phyloP scores from a whole-genome alignment of 2,113 vertebrate species.

The Anthoscopus minutus region DNA sequence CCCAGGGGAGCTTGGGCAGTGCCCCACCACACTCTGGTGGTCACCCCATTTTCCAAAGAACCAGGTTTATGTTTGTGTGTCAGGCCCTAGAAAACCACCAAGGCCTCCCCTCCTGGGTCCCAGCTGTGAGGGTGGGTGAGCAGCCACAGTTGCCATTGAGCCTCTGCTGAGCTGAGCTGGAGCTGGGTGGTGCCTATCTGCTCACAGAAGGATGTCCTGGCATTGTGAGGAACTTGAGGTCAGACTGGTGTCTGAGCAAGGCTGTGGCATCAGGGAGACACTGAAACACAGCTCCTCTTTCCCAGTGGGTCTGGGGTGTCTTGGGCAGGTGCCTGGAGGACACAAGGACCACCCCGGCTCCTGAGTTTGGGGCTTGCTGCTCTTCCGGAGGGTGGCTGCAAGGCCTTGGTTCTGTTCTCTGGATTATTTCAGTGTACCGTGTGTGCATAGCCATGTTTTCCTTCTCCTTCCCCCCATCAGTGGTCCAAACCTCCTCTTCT shows the following conservation, averaged over 20 bases:
- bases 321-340: neutral
- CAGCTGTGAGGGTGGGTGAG: neutral
- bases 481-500: neutral
- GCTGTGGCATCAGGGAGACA: neutral
- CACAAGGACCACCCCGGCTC: neutral
- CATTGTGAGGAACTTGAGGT: rapidly evolving
- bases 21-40: neutral
- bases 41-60: neutral
- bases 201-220: rapidly evolving
- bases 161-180: neutral
- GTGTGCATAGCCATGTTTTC: neutral
- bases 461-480: neutral
- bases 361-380: neutral
- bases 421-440: rapidly evolving
- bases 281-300: neutral
- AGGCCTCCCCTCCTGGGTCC: neutral
- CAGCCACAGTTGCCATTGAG: neutral
- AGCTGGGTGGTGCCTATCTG: neutral
- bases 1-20: neutral
- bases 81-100: neutral
- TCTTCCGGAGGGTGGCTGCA: neutral
- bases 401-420: neutral
- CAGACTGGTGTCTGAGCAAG: neutral
- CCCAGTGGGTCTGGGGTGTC: too few relatives aligned
- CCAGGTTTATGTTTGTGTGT: neutral